Percentiles rank a stretch among this genome's conserved stretches.
Evolutionary conservation across 2,113 vertebrate species (phyloP).

Genomic region (Coryphaenoides rupestris): DNA sequence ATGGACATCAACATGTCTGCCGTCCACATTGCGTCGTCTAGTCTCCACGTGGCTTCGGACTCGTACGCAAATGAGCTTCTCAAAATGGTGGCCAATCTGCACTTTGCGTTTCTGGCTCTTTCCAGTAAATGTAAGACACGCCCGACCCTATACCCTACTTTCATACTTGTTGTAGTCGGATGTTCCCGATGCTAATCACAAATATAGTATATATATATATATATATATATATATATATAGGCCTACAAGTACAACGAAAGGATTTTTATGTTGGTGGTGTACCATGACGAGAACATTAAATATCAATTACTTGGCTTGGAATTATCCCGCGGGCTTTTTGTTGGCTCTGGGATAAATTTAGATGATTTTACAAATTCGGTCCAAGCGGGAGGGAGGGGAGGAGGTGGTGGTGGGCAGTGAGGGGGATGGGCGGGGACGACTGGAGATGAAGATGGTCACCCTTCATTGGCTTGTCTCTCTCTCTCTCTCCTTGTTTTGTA

Average conservation of each 20-base stretch:
- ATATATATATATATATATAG: no score
- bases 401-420: no score
- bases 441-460: no score
- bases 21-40: background rate
- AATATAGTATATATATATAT: no score
- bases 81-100: conserved; percentile 57
- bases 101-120: conserved; percentile 57
- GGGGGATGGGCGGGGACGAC: no score
- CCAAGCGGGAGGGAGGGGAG: no score
- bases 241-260: conserved; percentile 38
- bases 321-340: conserved; percentile 34
- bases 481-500: conserved; percentile 53
- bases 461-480: background rate
- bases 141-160: background rate
- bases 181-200: conserved; percentile 35
- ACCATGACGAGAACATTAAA: conserved; percentile 53
- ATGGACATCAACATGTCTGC: conserved; percentile 24
- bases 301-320: conserved; percentile 55
- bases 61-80: conserved; percentile 45
- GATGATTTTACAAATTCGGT: conserved; percentile 7
- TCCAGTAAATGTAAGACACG: conserved; percentile 66
- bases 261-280: conserved; percentile 42
- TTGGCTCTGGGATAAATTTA: conserved; percentile 40
- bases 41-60: conserved; percentile 8
- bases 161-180: conserved; percentile 29